Evolutionary conservation across 2,797 vertebrate genomes (phyloP), one percentile per base, ranked within the genome.

Genomic region (Sebastes iracundus): DNA sequence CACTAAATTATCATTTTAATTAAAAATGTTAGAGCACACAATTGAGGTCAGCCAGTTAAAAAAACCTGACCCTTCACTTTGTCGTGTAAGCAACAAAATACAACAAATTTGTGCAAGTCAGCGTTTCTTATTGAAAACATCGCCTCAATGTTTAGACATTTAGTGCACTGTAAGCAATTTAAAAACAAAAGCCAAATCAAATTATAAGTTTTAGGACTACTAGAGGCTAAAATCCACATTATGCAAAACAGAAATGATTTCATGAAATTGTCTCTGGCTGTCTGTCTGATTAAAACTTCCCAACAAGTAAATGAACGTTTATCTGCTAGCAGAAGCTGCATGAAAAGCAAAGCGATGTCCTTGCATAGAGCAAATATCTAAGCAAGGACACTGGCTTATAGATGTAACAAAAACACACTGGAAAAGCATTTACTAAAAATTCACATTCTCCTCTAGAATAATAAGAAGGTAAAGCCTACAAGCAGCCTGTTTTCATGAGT

Each of bases 181-280:
- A 13, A 65, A 81, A 66, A 76, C 11, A 74, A 79, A 79, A 80
- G 61, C 73, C 71, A 77, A 76, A 84, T 84, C 42, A 46, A 46
- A 46, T 46, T 46, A 18, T 83, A 30, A 6, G 38, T 59, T 87
- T 86, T 28, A 27, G 53, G 65, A 80, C 32, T 18, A 62, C 20
- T 18, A 59, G 11, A 72, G 63, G 55, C 64, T 72, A 59, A 77
- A 78, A 85, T 84, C 55, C n/a, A 67, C 60, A 84, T 35, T 69
- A 11, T 35, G 58, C 32, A 64, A 52, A 88, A 75, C 42, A 75
- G 56, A 73, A 78, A 72, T 85, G 82, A 92, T 81, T 92, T 88
- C 75, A 82, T 87, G 38, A 76, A 94, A 93, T 93, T 91, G 87
- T 89, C 90, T 94, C 91, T 93, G 91, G 90, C 92, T 91, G 90